phyloP scores from a whole-genome alignment of 2,888 invertebrate species.

The Rhorus exstirpatorius region DNA sequence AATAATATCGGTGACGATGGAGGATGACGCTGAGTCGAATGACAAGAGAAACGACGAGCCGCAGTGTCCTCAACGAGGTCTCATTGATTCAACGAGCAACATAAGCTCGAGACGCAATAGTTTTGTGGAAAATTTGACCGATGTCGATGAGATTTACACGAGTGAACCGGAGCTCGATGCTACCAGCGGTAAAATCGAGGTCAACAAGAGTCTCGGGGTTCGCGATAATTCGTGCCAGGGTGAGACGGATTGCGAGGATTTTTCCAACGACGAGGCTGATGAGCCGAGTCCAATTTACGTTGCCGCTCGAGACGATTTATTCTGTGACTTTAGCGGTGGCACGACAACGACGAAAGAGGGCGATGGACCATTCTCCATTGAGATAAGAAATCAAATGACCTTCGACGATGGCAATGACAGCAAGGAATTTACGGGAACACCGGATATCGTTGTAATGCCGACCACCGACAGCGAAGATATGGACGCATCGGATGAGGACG shows the following conservation, averaged over 20 bases:
- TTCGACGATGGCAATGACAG: slow-evolving; percentile 54
- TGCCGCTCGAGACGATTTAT: slow-evolving; percentile 77
- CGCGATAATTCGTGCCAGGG: slow-evolving; percentile 74
- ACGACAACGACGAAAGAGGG: slow-evolving; percentile 84
- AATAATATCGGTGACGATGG: slow-evolving; percentile 80
- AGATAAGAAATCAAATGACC: slow-evolving; percentile 82
- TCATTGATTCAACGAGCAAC: slow-evolving; percentile 45
- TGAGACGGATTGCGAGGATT: slow-evolving; percentile 83
- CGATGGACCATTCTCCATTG: slow-evolving; percentile 84
- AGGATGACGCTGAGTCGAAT: slow-evolving; percentile 65
- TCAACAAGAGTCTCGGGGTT: slow-evolving; percentile 71
- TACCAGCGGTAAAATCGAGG: slow-evolving; percentile 49
- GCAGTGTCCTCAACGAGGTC: slow-evolving; percentile 39
- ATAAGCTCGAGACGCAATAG: slow-evolving; percentile 71
- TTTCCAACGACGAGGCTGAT: slow-evolving; percentile 81
- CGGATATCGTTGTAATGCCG: slow-evolving; percentile 76
- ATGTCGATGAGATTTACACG: slow-evolving; percentile 83
- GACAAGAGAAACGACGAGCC: slow-evolving; percentile 52
- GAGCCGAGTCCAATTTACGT: slow-evolving; percentile 77
- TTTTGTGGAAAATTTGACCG: slow-evolving; percentile 81
- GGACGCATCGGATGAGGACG: slow-evolving; percentile 83
- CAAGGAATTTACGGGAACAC: slow-evolving; percentile 46
- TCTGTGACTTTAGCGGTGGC: slow-evolving; percentile 81
- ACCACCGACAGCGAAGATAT: slow-evolving; percentile 84
- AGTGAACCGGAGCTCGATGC: slow-evolving; percentile 79